These are phyloP conservation scores for Tiphia femorata DNA, from an alignment of 2,888 invertebrate species.

Conservation along the genomic window DNA sequence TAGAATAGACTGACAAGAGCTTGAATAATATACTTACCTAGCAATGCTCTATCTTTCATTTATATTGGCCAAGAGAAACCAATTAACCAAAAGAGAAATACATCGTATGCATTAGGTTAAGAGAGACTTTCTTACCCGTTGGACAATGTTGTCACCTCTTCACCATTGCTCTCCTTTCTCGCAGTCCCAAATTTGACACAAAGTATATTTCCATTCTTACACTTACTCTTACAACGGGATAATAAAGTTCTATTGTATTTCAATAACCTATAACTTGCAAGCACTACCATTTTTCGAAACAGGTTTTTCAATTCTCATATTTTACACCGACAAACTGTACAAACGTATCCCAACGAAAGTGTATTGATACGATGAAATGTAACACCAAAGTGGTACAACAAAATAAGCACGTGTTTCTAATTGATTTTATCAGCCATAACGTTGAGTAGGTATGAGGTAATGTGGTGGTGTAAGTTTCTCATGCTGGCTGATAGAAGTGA, in stretches of 20 bases:
- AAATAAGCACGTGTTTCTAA: too few species aligned
- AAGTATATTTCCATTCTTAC: slow-evolving; percentile 29
- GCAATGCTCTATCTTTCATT: not conserved
- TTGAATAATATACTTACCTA: too few species aligned
- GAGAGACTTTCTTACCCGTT: slow-evolving; percentile 72
- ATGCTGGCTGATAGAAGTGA: too few species aligned
- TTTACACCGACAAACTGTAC: too few species aligned
- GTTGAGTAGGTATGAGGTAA: too few species aligned
- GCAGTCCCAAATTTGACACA: slow-evolving; percentile 23
- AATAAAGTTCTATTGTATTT: slow-evolving; percentile 29
- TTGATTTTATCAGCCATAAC: too few species aligned
- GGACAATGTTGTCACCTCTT: slow-evolving; percentile 65
- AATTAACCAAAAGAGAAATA: slow-evolving; percentile 10
- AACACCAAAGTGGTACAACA: too few species aligned
- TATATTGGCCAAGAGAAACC: not conserved
- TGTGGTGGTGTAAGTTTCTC: too few species aligned
- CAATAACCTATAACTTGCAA: slow-evolving; percentile 44
- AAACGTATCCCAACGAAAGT: too few species aligned
- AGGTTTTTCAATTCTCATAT: too few species aligned
- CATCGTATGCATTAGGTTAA: slow-evolving; percentile 17
- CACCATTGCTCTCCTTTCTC: slow-evolving; percentile 1
- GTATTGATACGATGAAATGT: too few species aligned
- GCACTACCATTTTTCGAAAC: slow-evolving; percentile 41
- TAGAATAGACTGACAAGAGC: not conserved
- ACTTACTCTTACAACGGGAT: slow-evolving; percentile 15